phyloP scores from a whole-genome alignment of 2,888 invertebrate species.

The Ceratothoa steindachneri region DNA sequence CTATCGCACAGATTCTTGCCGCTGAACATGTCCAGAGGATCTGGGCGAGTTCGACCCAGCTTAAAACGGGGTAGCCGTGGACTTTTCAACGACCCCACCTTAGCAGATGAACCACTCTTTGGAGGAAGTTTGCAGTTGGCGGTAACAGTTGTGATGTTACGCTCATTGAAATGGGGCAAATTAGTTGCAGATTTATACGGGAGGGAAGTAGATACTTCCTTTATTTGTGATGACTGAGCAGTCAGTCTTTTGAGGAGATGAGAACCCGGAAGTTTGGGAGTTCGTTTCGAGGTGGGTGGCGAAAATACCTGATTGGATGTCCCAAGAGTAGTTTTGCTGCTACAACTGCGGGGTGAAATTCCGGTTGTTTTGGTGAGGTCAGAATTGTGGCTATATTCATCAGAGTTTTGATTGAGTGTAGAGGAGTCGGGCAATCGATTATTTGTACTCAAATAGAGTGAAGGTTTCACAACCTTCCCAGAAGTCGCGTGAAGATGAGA shows the following conservation, averaged over 20 bases:
- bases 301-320: too few relatives aligned
- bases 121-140: not conserved
- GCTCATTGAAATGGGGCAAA: not conserved
- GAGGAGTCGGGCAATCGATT: not conserved
- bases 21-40: conserved; percentile 33
- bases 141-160: not conserved
- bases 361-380: not conserved
- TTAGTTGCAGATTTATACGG: not conserved
- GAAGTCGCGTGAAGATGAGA: not conserved
- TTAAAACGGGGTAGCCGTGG: not conserved
- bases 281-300: not conserved
- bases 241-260: conserved; percentile 1
- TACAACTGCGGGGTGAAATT: not conserved
- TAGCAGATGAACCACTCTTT: not conserved
- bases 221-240: not conserved
- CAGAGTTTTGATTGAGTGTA: too few relatives aligned
- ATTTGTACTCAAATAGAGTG: not conserved
- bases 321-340: not conserved
- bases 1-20: conserved; percentile 35
- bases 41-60: not conserved
- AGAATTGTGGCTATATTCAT: not conserved
- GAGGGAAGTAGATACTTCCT: not conserved
- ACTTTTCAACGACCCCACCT: not conserved
- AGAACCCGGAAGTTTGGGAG: not conserved
- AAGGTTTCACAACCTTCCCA: not conserved